phyloP scores from a whole-genome alignment of 53 echinoderm and acorn worm species.

The Zoroaster sp. region DNA sequence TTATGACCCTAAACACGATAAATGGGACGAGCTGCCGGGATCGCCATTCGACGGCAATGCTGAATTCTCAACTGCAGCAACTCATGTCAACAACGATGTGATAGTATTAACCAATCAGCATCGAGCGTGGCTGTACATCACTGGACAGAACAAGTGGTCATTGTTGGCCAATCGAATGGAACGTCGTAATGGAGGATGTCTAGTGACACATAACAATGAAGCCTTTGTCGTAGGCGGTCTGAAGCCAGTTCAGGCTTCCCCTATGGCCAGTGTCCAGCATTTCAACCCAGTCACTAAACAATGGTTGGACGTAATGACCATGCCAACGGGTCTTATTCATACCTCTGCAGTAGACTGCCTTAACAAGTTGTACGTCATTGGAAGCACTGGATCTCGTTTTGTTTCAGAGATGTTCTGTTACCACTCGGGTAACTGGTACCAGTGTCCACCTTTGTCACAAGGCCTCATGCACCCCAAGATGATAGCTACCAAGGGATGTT shows the following conservation, averaged over 20 bases:
- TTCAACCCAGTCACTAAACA: constrained; percentile 8
- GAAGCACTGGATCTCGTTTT: constrained; percentile 33
- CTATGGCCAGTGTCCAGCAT: constrained; percentile 16
- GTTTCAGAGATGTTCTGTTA: constrained; percentile 50
- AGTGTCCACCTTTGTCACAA: neutral
- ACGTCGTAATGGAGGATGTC: constrained; percentile 29
- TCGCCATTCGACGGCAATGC: neutral
- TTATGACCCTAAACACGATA: constrained; percentile 25
- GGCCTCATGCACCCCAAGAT: constrained; percentile 19
- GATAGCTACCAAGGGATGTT: constrained; percentile 1
- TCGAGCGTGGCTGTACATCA: constrained; percentile 26
- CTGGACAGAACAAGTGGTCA: constrained; percentile 29
- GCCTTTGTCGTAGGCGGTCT: constrained; percentile 31
- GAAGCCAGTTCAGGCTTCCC: neutral
- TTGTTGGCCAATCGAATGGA: constrained; percentile 6
- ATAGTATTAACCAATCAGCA: constrained; percentile 19
- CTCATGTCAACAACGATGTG: constrained; percentile 23
- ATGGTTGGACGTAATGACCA: constrained; percentile 17
- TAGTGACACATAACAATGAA: constrained; percentile 1
- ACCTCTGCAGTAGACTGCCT: constrained; percentile 14
- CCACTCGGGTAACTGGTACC: neutral
- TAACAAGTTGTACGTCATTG: constrained; percentile 38
- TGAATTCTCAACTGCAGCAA: constrained; percentile 17
- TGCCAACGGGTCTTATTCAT: neutral
- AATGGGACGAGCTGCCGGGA: constrained; percentile 35